Conservation (phyloP, 2,888 invertebrate genomes). For the Trachelus stipa region DNA sequence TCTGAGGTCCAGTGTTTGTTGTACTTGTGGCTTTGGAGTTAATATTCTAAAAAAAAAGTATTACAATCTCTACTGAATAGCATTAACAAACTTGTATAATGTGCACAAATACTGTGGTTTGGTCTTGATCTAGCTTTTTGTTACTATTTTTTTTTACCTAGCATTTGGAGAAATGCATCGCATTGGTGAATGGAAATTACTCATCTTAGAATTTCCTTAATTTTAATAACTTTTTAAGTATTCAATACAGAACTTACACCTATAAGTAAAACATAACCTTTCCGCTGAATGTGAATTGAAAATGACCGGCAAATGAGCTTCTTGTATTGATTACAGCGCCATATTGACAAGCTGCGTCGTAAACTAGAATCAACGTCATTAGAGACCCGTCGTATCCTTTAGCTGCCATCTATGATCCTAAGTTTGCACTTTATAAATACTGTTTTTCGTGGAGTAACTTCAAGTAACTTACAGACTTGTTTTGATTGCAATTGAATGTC, state of each 20-base stretch:
- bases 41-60: slow-evolving; percentile 45
- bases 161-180: slow-evolving; percentile 58
- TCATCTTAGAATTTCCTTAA: slow-evolving; percentile 37
- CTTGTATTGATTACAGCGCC: not conserved
- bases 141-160: slow-evolving; percentile 40
- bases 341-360: not conserved
- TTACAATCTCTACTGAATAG: not conserved
- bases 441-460: not conserved
- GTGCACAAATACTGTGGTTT: not conserved
- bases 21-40: slow-evolving; percentile 67
- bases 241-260: not conserved
- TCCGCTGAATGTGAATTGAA: not conserved
- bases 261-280: not conserved
- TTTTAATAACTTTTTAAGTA: not conserved
- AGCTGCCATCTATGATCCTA: not conserved
- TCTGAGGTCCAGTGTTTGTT: slow-evolving; percentile 70
- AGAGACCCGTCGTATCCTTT: not conserved
- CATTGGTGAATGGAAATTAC: slow-evolving; percentile 58
- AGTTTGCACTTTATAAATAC: not conserved
- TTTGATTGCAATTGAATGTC: not conserved
- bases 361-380: too few relatives aligned
- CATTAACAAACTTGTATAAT: not conserved
- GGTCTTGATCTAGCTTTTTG: not conserved
- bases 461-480: not conserved
- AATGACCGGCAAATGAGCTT: not conserved